Evolutionary conservation across 2,888 invertebrate species (phyloP), one percentile per base, ranked within the genome.

Genomic region (Meteorus cinctellus): DNA sequence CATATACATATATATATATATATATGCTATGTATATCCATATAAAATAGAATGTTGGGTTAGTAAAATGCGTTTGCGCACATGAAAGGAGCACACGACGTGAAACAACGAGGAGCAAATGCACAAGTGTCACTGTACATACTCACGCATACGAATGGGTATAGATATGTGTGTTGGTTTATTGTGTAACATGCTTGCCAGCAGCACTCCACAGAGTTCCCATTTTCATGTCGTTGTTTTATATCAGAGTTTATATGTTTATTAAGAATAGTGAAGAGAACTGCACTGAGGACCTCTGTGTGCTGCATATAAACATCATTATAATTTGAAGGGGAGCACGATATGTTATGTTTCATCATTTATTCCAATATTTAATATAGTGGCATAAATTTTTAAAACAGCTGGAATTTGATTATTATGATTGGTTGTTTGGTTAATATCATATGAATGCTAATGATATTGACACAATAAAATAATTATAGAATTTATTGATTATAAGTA

Each of bases 1-100:
- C 14, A 67, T 45, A 27, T 12, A 67, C 41, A 34, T 2, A 66
- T 41, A 66, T 19, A 36, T 36, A 66, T 66, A 66, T 10, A 63
- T 63, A n/a, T 31, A n/a, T 34, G 6, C 24, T 59, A 59, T 19
- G 19, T 27, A 19, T 62, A 31, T 60, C 10, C n/a, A 60, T 62
- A 31, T 48, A 48, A 16, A 48, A 48, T 48, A 48, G 48, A 48
- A 48, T 48, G 48, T 48, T 48, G n/a, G 48, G n/a, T 48, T n/a
- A 48, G 48, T 48, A 48, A 48, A 48, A n/a, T 48, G n/a, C 48
- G 16, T n/a, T n/a, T n/a, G 48, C n/a, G n/a, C 48, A 48, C 48
- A 48, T 48, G 48, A 48, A 48, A 48, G 48, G n/a, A 48, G 48
- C 48, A n/a, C n/a, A 48, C 48, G n/a, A 48, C 48, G n/a, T 16